Conservation (phyloP, 1,140 invertebrate genomes). For the Panulirus ornatus region DNA sequence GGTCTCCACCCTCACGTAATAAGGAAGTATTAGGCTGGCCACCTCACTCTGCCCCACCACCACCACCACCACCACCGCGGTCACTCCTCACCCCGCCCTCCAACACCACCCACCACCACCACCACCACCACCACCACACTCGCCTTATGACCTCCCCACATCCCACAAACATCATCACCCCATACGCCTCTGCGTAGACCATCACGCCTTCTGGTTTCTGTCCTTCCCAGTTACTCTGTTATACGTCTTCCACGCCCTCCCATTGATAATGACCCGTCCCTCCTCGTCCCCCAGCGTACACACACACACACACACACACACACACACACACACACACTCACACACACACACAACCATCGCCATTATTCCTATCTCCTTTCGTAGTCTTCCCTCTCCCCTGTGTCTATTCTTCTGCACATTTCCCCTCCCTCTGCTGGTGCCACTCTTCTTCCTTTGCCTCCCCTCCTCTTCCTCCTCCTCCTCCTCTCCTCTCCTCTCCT, state of each 20-base stretch:
- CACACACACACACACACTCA: neutral
- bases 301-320: no score
- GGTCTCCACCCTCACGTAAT: neutral
- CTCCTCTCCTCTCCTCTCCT: neutral
- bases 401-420: no score
- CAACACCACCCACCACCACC: no score
- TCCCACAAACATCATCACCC: no score
- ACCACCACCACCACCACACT: no score
- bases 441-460: neutral
- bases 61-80: neutral
- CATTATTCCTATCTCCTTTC: neutral
- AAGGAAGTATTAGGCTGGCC: neutral
- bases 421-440: neutral
- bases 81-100: no score
- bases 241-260: neutral
- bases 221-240: neutral
- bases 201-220: neutral
- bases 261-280: neutral
- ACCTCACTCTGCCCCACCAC: neutral
- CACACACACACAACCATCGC: neutral
- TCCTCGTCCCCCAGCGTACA: no score
- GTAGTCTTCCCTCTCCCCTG: slow-evolving; percentile 1
- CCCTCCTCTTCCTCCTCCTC: no score
- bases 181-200: no score
- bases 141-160: no score